Percentiles rank a stretch among this genome's conserved stretches.
phyloP scores from a whole-genome alignment of 2,113 vertebrate genomes.

The Oryzias woworae region DNA sequence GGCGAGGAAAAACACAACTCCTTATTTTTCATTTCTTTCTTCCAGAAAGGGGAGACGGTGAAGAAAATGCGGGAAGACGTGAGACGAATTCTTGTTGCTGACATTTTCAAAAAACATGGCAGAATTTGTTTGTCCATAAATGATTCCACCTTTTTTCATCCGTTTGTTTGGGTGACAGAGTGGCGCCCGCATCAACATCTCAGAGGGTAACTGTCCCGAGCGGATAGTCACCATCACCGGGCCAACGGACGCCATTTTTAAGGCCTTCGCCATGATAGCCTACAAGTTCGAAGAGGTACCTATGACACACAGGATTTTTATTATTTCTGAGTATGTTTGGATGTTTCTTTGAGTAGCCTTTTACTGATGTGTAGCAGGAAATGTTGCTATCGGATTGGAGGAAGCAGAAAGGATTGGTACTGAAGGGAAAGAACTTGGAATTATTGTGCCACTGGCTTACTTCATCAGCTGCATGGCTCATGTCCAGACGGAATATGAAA shows the following conservation, averaged over 20 bases:
- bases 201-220: constrained; percentile 96
- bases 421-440: constrained; percentile 2
- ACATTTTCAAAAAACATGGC: accelerated
- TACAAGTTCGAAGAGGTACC: constrained; percentile 99
- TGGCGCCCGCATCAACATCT: constrained; percentile 97
- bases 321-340: too few relatives aligned
- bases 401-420: neutral
- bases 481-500: constrained; percentile 38
- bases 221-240: constrained; percentile 98
- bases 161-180: constrained; percentile 77
- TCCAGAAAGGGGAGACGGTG: constrained; percentile 98
- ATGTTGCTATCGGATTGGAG: too few relatives aligned
- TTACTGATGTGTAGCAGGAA: too few relatives aligned
- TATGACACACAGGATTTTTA: too few relatives aligned
- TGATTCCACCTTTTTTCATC: neutral
- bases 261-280: constrained; percentile 98
- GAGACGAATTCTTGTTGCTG: neutral
- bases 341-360: too few relatives aligned
- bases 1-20: neutral
- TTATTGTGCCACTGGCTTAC: neutral
- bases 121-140: neutral
- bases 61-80: constrained; percentile 99
- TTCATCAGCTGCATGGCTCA: constrained; percentile 1
- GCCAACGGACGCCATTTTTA: constrained; percentile 97
- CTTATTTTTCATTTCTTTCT: constrained; percentile 3